Percentiles rank a stretch among this genome's conserved stretches.
These are phyloP conservation scores for Smittia sp. DNA, from an alignment of 2,888 invertebrate genomes.

Conservation along the genomic window DNA sequence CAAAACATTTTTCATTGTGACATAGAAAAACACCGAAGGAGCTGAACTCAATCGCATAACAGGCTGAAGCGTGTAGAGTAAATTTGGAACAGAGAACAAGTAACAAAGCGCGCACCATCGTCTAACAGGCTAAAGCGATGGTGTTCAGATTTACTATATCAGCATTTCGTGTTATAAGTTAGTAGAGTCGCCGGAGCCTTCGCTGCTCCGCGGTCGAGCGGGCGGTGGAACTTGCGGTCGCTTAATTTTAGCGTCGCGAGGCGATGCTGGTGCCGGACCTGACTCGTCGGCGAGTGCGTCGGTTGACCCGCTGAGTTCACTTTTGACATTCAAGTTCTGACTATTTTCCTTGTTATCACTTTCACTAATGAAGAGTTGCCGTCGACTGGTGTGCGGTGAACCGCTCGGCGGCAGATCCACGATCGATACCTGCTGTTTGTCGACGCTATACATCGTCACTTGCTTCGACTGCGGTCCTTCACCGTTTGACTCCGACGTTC, in stretches of 20 bases:
- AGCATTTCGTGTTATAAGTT: conserved; percentile 42
- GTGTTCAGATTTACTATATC: conserved; percentile 34
- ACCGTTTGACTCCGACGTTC: conserved; percentile 30
- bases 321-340: conserved; percentile 14
- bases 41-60: not conserved
- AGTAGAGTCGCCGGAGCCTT: conserved; percentile 28
- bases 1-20: not conserved
- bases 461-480: conserved; percentile 24
- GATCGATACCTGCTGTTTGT: conserved; percentile 36
- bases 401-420: conserved; percentile 29
- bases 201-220: conserved; percentile 19
- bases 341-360: conserved; percentile 37
- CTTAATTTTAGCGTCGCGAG: conserved; percentile 26
- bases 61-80: not conserved
- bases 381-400: conserved; percentile 16
- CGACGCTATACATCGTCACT: conserved; percentile 38
- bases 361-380: conserved; percentile 9
- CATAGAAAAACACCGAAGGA: not conserved
- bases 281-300: not conserved
- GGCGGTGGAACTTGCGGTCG: conserved; percentile 40
- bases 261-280: conserved; percentile 21
- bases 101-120: conserved; percentile 3
- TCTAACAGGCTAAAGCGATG: not conserved
- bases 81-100: not conserved
- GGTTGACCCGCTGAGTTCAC: not conserved